A percentile compares a stretch with the other conserved stretches of the same genome.
phyloP scores from a whole-genome alignment of 2,113 vertebrate genomes.

The Trematomus loennbergii region DNA sequence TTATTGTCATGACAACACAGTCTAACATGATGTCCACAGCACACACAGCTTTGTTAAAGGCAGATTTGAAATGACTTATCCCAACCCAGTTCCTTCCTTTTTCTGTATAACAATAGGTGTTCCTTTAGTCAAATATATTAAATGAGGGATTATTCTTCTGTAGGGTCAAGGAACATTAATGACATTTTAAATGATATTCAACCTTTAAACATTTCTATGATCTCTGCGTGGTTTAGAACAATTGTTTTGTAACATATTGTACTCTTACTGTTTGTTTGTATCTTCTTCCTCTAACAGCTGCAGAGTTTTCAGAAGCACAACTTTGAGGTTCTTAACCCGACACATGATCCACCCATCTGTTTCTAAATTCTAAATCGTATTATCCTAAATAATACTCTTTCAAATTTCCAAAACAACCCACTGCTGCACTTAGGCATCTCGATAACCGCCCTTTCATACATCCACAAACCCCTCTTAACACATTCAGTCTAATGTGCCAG shows the following conservation, averaged over 20 bases:
- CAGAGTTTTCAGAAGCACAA: not conserved
- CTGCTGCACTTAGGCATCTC: not conserved
- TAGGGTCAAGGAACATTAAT: not conserved
- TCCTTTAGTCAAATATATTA: not conserved
- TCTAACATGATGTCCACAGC: not conserved
- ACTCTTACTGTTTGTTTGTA: not conserved
- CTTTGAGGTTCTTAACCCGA: not conserved
- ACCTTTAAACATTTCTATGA: too few species aligned
- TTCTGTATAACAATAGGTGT: not conserved
- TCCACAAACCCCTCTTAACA: slow-evolving; percentile 31
- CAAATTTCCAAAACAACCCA: not conserved
- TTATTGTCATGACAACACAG: not conserved
- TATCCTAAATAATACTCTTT: not conserved
- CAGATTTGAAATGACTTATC: not conserved
- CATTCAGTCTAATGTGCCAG: slow-evolving; percentile 61
- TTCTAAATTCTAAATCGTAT: not conserved
- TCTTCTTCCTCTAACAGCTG: slow-evolving; percentile 23
- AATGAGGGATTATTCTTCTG: too few species aligned
- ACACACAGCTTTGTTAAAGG: not conserved
- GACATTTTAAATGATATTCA: too few species aligned
- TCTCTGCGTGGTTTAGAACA: not conserved
- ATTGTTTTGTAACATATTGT: not conserved
- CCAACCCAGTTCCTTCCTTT: not conserved
- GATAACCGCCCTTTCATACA: slow-evolving; percentile 23
- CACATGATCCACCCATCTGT: slow-evolving; percentile 6